Conservation (phyloP, 2,888 invertebrate genomes). For the Hetaerina titia region DNA sequence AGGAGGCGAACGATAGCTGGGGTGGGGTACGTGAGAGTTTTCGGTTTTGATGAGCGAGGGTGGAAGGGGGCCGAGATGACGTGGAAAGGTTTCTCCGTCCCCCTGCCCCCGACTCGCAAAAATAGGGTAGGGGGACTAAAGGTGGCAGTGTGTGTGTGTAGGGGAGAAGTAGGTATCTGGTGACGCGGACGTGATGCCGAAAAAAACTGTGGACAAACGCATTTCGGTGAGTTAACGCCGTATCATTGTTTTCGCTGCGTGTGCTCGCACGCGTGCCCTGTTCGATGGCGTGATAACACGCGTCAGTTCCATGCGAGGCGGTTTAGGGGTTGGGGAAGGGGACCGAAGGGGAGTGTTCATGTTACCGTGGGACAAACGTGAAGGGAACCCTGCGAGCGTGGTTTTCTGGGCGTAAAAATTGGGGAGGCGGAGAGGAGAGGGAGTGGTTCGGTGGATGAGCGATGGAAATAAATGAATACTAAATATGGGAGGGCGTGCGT, state of each 20-base stretch:
- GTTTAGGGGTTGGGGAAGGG: neutral
- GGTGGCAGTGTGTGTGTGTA: neutral
- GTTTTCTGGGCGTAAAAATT: neutral
- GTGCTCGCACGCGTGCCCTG: neutral
- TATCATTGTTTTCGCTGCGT: conserved; percentile 20
- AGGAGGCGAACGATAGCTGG: neutral
- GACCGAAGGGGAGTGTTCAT: neutral
- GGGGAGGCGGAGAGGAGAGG: no score
- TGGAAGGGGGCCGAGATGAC: neutral
- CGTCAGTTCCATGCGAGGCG: neutral
- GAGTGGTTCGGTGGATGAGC: neutral
- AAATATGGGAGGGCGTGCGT: neutral
- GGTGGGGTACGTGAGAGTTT: neutral
- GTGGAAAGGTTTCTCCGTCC: neutral
- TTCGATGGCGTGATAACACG: conserved; percentile 1
- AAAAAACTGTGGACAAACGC: neutral
- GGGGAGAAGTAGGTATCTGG: neutral
- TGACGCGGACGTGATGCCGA: conserved; percentile 3
- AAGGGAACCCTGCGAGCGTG: neutral
- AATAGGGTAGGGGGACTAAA: neutral
- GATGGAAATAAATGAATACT: neutral
- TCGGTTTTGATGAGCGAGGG: neutral
- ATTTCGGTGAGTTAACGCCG: conserved; percentile 4
- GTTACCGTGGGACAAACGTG: neutral
- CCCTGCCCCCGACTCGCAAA: neutral